These are phyloP conservation scores for Peromyscus maniculatus DNA, from an alignment of 2,113 vertebrate species.

Conservation along the genomic window DNA sequence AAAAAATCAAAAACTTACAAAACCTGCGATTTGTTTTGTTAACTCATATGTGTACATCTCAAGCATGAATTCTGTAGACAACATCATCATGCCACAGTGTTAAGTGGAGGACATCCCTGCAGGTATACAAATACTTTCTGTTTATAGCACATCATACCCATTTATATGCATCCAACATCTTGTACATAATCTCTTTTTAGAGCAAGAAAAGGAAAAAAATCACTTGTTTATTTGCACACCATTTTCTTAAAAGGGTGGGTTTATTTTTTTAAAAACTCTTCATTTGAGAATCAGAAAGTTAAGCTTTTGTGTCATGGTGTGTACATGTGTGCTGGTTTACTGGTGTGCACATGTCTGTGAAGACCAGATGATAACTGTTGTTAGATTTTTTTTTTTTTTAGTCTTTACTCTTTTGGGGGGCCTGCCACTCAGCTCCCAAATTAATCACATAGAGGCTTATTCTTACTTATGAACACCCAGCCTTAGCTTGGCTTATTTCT, in stretches of 20 bases:
- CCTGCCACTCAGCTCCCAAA: background rate
- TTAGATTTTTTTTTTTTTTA: background rate
- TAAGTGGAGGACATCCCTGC: background rate
- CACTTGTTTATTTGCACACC: background rate
- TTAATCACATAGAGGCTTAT: background rate
- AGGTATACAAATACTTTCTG: background rate
- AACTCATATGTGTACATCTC: background rate
- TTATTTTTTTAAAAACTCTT: slow-evolving; percentile 47
- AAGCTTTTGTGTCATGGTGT: background rate
- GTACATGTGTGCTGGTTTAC: too few species aligned
- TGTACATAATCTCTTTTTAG: background rate
- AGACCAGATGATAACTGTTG: background rate
- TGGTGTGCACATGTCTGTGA: background rate
- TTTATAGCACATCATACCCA: background rate
- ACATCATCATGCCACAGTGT: background rate
- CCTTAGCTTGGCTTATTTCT: background rate
- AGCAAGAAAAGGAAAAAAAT: background rate
- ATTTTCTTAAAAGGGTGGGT: slow-evolving; percentile 34
- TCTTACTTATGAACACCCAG: background rate
- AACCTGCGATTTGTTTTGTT: background rate
- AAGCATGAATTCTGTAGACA: background rate
- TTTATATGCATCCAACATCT: background rate
- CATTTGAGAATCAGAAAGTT: background rate
- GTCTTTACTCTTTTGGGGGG: background rate
- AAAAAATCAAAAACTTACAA: background rate